A percentile compares a stretch with the other conserved stretches of the same genome.
These are phyloP conservation scores for Leptocoma aspasia DNA, from an alignment of 2,113 vertebrate species.

Conservation along the genomic window DNA sequence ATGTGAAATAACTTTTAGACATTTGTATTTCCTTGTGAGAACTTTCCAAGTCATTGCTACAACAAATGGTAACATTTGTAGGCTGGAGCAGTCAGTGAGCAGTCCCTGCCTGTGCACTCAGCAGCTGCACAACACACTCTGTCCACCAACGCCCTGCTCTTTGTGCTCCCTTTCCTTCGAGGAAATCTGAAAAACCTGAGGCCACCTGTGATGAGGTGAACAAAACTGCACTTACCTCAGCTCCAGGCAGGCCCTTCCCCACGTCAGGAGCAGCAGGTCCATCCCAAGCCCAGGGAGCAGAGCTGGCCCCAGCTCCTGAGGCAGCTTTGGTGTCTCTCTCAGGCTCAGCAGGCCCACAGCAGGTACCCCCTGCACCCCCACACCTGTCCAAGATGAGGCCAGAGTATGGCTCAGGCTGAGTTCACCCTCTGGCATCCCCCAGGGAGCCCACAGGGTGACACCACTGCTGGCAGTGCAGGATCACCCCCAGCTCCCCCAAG, in stretches of 20 bases:
- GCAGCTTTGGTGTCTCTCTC: background rate
- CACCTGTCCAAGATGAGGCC: background rate
- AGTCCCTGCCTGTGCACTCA: background rate
- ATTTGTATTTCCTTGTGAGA: background rate
- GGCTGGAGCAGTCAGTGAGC: background rate
- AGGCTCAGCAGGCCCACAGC: accelerated
- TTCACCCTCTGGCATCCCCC: background rate
- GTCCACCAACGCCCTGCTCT: background rate
- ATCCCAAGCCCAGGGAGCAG: background rate
- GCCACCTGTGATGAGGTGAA: background rate
- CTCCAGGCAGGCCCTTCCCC: background rate
- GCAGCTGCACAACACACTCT: background rate
- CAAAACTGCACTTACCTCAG: background rate
- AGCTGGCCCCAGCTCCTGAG: background rate
- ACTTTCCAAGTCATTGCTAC: background rate
- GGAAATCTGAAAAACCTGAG: background rate
- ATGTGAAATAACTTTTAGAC: background rate
- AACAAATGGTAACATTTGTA: background rate
- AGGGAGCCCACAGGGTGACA: background rate
- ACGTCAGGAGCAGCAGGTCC: background rate
- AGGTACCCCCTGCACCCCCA: background rate
- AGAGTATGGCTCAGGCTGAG: background rate
- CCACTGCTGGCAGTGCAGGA: background rate
- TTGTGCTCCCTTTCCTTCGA: background rate
- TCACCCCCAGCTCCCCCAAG: background rate